A percentile compares a stretch with the other conserved stretches of the same genome.
These are phyloP conservation scores for Nannoperca obscura DNA, from an alignment of 2,797 vertebrate species.

Conservation along the genomic window DNA sequence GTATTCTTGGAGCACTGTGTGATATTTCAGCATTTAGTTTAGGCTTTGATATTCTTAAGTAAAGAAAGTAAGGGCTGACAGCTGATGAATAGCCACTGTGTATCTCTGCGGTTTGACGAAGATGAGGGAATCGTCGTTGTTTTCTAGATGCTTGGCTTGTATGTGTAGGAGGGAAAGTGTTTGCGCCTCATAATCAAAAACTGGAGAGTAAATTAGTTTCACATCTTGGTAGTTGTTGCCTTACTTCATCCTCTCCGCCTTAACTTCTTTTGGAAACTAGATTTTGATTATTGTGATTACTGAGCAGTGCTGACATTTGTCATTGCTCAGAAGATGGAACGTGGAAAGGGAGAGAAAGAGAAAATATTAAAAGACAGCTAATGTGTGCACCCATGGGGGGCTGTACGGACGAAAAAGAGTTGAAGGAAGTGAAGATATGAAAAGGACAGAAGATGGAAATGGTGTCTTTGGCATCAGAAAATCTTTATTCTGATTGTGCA, in stretches of 20 bases:
- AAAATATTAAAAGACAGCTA: neutral
- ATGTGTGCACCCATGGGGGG: neutral
- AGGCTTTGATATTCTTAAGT: conserved; percentile 34
- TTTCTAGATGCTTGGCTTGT: conserved; percentile 24
- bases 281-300: conserved; percentile 50
- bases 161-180: conserved; percentile 31
- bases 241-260: conserved; percentile 13
- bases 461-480: conserved; percentile 4
- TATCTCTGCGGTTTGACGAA: conserved; percentile 21
- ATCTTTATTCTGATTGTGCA: conserved; percentile 17
- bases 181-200: conserved; percentile 36
- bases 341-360: neutral
- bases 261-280: conserved; percentile 15
- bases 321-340: neutral
- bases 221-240: conserved; percentile 17
- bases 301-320: conserved; percentile 30
- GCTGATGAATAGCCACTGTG: conserved; percentile 46
- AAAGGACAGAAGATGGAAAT: conserved; percentile 26
- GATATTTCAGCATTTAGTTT: conserved; percentile 30
- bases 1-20: conserved; percentile 23
- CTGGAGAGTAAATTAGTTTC: conserved; percentile 43
- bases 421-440: conserved; percentile 23
- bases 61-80: conserved; percentile 35
- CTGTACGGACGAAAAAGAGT: neutral
- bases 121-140: conserved; percentile 24